Evolutionary conservation across 2,888 invertebrate species (phyloP), one percentile per base, ranked within the genome.

Genomic region (Silvanus unidentatus): DNA sequence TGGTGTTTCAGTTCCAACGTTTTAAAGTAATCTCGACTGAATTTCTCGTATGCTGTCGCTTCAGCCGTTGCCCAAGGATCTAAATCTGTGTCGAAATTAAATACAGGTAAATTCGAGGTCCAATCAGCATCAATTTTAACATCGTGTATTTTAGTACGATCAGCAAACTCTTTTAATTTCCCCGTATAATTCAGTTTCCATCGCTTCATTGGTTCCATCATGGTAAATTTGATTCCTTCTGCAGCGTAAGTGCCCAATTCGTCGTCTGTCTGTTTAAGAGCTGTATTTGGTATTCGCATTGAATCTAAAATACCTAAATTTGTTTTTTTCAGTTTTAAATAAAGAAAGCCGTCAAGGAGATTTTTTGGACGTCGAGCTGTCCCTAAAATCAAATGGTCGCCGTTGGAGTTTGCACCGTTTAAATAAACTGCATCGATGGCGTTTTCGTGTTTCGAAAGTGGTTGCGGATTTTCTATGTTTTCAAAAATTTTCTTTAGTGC

Each of bases 61-160:
- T 75, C 75, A 1, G 86, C 81, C 66, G 84, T 73, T 12, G 77
- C 71, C 22, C 69, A 66, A 1, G 79, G 72, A 32, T 82, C 76
- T 70, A 84, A 78, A 56, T 84, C 80, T 0, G 71, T 74, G 60
- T 86, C 81, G 59, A 80, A 86, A 67, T 86, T 82, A 67, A 86
- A 86, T 32, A 74, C 77, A 0, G 76, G 71, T 55, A 80, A 77
- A 27, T 74, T 69, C 0, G 82, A 79, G 39, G 72, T 77, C 81
- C 81, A 86, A 1, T 73, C 73, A 4, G 81, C 70, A 35, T 77
- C 73, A 42, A 84, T 69, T 50, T 75, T 70, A 1, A 84, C 82
- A 41, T 78, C 65, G 34, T 77, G 68, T 9, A 55, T 59, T 55
- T 69, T 71, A 2, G 63, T 62, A 1, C 60, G 55, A 35, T 75